Percentiles rank a stretch among this genome's conserved stretches.
Evolutionary conservation across 2,888 invertebrate species (phyloP).

Genomic region (Willowsia nigromaculata): DNA sequence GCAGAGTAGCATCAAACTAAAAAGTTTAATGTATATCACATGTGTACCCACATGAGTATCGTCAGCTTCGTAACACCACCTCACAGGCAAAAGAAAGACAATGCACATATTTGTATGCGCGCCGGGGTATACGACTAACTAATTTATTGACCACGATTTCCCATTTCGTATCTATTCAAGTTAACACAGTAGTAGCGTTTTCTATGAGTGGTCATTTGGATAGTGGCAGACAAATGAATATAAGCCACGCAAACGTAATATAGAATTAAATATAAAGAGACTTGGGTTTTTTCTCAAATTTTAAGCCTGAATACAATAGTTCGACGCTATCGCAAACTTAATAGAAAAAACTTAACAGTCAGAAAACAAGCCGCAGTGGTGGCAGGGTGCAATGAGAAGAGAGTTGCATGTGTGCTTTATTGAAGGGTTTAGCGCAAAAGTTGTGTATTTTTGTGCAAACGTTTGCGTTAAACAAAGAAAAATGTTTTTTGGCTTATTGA

Average conservation of each 20-base stretch:
- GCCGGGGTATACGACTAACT: conserved; percentile 47
- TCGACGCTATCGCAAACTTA: too few species aligned
- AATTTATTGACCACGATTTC: conserved; percentile 62
- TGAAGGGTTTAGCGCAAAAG: too few species aligned
- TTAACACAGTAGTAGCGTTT: conserved; percentile 9
- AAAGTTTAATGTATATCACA: neutral
- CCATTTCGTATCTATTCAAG: conserved; percentile 34
- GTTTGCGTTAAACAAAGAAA: too few species aligned
- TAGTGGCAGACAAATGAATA: neutral
- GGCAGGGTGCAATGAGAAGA: too few species aligned
- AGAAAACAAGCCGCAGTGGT: too few species aligned
- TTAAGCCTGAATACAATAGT: too few species aligned
- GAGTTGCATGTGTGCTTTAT: too few species aligned
- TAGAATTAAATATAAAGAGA: too few species aligned
- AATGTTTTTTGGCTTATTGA: too few species aligned
- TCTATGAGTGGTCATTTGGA: neutral
- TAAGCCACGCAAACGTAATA: neutral
- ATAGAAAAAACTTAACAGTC: too few species aligned
- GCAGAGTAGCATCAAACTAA: neutral
- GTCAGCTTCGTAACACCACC: neutral
- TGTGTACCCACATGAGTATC: neutral
- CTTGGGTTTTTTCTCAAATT: too few species aligned
- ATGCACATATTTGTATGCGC: conserved; percentile 61
- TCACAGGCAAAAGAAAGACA: conserved; percentile 39
- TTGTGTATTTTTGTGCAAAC: too few species aligned